Evolutionary conservation across 2,113 vertebrate species (phyloP).

Genomic region (Cyprinodon variegatus): DNA sequence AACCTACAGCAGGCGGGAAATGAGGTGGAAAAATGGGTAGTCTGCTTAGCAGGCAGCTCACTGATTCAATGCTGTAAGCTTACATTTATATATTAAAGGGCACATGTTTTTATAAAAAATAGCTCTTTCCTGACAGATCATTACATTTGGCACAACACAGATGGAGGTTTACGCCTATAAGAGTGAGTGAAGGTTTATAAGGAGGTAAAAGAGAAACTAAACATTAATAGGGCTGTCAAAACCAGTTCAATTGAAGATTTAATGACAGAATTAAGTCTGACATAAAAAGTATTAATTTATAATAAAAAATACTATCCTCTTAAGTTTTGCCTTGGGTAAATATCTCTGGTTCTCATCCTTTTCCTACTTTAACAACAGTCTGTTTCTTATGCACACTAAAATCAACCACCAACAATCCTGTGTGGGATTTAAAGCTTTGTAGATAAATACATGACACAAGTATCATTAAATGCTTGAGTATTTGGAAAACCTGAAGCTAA

Average conservation of each 20-base stretch:
- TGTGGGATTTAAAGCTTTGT: background rate
- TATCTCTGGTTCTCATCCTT: background rate
- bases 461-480: background rate
- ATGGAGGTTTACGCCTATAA: conserved; percentile 20
- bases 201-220: conserved; percentile 18
- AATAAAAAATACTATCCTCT: too few species aligned
- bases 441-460: background rate
- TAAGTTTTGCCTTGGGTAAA: background rate
- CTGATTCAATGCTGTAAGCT: conserved; percentile 55
- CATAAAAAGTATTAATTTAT: background rate
- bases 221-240: conserved; percentile 12
- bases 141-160: conserved; percentile 29
- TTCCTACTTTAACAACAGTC: background rate
- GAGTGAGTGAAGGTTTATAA: background rate
- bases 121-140: conserved; percentile 39
- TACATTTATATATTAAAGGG: conserved; percentile 25
- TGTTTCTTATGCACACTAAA: background rate
- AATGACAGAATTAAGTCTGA: background rate
- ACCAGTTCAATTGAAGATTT: background rate
- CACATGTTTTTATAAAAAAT: conserved; percentile 36
- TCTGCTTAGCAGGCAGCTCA: conserved; percentile 40
- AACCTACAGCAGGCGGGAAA: conserved; percentile 32
- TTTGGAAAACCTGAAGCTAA: background rate
- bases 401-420: background rate
- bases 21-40: conserved; percentile 19